Evolutionary conservation across 2,797 vertebrate species (phyloP).

Genomic region (Microctenopoma stevenorrisi): DNA sequence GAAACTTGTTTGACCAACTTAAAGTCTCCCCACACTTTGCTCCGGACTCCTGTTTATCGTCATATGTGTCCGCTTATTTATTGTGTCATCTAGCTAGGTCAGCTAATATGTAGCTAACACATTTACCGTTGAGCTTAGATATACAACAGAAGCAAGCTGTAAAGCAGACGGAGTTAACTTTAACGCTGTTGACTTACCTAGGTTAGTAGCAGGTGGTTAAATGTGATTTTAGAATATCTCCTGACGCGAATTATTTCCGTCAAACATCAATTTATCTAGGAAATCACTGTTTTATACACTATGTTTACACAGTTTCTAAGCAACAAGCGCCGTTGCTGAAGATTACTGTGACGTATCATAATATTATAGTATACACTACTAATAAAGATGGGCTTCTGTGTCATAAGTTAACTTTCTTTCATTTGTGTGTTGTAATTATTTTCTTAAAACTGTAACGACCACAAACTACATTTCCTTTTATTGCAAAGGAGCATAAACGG

Average conservation of each 20-base stretch:
- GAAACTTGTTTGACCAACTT: neutral
- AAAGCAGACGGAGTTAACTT: too few relatives aligned
- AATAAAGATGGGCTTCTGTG: too few relatives aligned
- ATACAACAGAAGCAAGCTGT: too few relatives aligned
- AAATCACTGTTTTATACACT: too few relatives aligned
- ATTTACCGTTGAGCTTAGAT: neutral
- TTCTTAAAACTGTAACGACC: neutral
- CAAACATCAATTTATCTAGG: too few relatives aligned
- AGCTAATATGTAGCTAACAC: neutral
- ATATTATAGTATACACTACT: neutral
- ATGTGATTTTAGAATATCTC: too few relatives aligned
- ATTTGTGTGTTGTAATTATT: neutral
- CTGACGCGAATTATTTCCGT: too few relatives aligned
- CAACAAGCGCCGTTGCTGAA: conserved; percentile 10
- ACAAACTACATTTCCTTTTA: neutral
- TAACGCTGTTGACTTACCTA: too few relatives aligned
- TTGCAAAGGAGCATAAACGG: neutral
- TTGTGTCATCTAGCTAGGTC: neutral
- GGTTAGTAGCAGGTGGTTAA: too few relatives aligned
- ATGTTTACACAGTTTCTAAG: conserved; percentile 21
- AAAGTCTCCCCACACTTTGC: neutral
- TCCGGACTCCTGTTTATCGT: neutral
- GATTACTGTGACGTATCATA: too few relatives aligned
- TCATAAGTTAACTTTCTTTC: neutral
- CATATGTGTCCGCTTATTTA: neutral